A percentile compares a stretch with the other conserved stretches of the same genome.
phyloP scores from a whole-genome alignment of 2,888 invertebrate genomes.

The Cyclophora albipunctata region DNA sequence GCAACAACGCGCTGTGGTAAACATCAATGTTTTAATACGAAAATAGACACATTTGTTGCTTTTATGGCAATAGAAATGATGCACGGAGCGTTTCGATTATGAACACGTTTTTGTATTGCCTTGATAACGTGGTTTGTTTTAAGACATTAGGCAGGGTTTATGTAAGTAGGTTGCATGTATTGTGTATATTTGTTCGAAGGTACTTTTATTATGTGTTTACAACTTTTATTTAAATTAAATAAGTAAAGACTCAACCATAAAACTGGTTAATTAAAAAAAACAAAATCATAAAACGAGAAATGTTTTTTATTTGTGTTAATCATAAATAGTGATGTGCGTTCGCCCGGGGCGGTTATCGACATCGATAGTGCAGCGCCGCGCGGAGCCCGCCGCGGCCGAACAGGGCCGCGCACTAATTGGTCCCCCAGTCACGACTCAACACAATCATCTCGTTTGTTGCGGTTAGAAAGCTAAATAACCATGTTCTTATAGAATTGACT shows the following conservation, averaged over 20 bases:
- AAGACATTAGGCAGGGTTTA: too few relatives aligned
- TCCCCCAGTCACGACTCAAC: constrained; percentile 27
- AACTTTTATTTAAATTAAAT: too few relatives aligned
- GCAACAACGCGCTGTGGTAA: constrained; percentile 24
- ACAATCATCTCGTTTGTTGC: constrained; percentile 39
- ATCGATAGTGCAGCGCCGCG: constrained; percentile 13
- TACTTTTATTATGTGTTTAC: too few relatives aligned
- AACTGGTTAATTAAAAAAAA: background rate
- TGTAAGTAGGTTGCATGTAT: background rate
- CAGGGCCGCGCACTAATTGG: constrained; percentile 7
- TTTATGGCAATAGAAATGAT: constrained; percentile 16
- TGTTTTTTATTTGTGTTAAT: too few relatives aligned
- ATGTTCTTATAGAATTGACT: constrained; percentile 38
- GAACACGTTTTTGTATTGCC: too few relatives aligned
- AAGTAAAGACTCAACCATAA: background rate
- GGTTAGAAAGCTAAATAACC: constrained; percentile 57
- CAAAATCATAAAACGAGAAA: background rate
- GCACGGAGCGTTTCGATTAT: too few relatives aligned
- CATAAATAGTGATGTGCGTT: constrained; percentile 25
- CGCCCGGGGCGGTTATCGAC: constrained; percentile 12
- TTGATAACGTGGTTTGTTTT: too few relatives aligned
- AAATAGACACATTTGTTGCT: constrained; percentile 11
- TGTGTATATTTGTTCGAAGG: too few relatives aligned
- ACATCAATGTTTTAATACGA: constrained; percentile 12
- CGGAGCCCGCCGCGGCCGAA: constrained; percentile 1